Conservation (phyloP, 53 echinoderm and acorn worm species). For the Echinarachnius parma region DNA sequence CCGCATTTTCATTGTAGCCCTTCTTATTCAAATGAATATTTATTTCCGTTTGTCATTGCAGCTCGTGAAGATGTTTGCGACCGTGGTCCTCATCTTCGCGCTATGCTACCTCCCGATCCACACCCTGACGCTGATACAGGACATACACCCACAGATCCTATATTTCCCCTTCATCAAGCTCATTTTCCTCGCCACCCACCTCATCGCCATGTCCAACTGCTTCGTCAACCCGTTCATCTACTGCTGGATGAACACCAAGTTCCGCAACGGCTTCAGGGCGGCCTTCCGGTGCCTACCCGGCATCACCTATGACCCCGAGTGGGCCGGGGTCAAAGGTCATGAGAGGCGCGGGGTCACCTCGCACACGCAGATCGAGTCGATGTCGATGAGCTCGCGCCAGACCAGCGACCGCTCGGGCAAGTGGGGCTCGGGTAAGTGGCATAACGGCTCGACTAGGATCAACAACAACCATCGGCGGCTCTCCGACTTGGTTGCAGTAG, state of each 20-base stretch:
- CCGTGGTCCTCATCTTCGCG: slow-evolving; percentile 79
- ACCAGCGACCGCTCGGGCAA: slow-evolving; percentile 27
- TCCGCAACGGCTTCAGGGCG: slow-evolving; percentile 82
- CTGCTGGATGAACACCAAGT: slow-evolving; percentile 97
- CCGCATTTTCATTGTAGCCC: neutral
- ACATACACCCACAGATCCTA: slow-evolving; percentile 49
- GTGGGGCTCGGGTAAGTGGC: slow-evolving; percentile 15
- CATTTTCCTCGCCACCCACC: slow-evolving; percentile 53
- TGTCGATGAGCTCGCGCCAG: slow-evolving; percentile 20
- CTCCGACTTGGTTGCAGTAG: slow-evolving; percentile 29
- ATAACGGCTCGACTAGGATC: slow-evolving; percentile 37
- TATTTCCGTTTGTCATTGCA: slow-evolving; percentile 35
- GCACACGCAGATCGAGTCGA: slow-evolving; percentile 36
- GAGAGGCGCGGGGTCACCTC: slow-evolving; percentile 29
- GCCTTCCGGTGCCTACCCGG: slow-evolving; percentile 84
- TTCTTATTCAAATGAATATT: no score
- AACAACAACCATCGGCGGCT: slow-evolving; percentile 37
- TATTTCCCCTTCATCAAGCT: slow-evolving; percentile 70
- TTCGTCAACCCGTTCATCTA: slow-evolving; percentile 95
- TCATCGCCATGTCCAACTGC: slow-evolving; percentile 89
- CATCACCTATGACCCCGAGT: slow-evolving; percentile 52
- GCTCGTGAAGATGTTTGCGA: slow-evolving; percentile 97
- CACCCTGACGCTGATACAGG: slow-evolving; percentile 77
- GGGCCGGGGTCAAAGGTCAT: slow-evolving; percentile 23
- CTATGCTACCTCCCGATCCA: slow-evolving; percentile 94